Evolutionary conservation across 30 jellyfish, hydroid and myxozoan species (phyloP).

Genomic region (Turritopsis rubra): DNA sequence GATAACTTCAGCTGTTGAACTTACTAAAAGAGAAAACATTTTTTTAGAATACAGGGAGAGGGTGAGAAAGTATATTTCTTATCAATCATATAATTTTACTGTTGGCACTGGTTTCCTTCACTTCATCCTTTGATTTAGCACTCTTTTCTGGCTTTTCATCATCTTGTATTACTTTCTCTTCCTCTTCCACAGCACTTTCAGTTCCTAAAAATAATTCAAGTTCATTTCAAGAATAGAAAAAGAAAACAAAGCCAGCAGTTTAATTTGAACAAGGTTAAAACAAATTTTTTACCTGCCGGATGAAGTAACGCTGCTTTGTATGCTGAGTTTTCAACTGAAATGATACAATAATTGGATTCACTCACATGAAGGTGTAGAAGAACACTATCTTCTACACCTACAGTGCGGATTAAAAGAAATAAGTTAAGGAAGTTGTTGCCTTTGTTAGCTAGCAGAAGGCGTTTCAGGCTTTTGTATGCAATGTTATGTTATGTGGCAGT

Average conservation of each 20-base stretch:
- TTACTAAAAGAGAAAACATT: not conserved
- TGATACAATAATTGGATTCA: not conserved
- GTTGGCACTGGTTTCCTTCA: not conserved
- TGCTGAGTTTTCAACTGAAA: constrained; percentile 41
- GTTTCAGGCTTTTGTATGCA: too few species aligned
- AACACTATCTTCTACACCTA: too few species aligned
- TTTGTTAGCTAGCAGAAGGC: too few species aligned
- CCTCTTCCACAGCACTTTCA: constrained; percentile 13
- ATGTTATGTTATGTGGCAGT: too few species aligned
- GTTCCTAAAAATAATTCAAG: not conserved
- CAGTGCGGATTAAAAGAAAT: too few species aligned
- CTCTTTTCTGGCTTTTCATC: not conserved
- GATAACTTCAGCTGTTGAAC: constrained; percentile 5
- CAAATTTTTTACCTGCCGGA: constrained; percentile 33
- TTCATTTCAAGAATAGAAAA: not conserved
- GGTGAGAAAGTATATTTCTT: too few species aligned
- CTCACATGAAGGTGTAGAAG: not conserved
- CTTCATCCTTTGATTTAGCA: not conserved
- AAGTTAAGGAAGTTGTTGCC: too few species aligned
- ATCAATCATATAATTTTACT: too few species aligned
- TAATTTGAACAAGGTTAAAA: not conserved
- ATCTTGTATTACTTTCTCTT: not conserved
- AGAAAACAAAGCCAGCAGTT: not conserved
- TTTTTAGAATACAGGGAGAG: not conserved
- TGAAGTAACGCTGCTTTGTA: constrained; percentile 60